Evolutionary conservation across 2,797 vertebrate genomes (phyloP).

Genomic region (Cygnus olor): DNA sequence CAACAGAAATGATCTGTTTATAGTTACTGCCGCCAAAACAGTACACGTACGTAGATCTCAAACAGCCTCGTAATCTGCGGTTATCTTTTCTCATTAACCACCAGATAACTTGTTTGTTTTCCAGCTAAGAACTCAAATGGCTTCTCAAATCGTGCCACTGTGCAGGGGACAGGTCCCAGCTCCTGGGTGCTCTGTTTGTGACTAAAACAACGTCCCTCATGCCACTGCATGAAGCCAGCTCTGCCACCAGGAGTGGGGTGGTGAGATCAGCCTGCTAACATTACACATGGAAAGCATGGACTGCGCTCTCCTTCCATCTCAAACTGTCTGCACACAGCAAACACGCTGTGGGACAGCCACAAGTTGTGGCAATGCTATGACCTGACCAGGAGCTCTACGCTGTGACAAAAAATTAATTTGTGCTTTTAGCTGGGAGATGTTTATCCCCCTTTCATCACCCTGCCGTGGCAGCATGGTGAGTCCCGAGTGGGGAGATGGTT

Average conservation of each 20-base stretch:
- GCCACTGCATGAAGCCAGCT: neutral
- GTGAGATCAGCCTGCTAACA: too few relatives aligned
- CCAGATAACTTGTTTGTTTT: neutral
- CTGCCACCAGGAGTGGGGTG: neutral
- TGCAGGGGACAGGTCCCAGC: neutral
- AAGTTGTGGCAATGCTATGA: neutral
- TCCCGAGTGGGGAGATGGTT: neutral
- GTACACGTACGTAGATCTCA: neutral
- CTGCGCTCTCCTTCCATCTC: neutral
- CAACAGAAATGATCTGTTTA: conserved; percentile 48
- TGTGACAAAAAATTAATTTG: rapidly evolving
- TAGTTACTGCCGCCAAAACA: conserved; percentile 59
- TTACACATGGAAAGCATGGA: neutral
- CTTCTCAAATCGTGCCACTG: neutral
- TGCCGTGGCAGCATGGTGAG: neutral
- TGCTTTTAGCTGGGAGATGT: neutral
- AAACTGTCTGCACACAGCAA: neutral
- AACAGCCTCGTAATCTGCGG: neutral
- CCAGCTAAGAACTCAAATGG: conserved; percentile 34
- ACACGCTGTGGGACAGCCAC: neutral
- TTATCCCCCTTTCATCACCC: neutral
- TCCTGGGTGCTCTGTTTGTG: neutral
- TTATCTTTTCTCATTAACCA: conserved; percentile 2
- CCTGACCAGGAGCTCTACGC: neutral
- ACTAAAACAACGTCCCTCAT: neutral